Conservation (phyloP, 92 coral and sea anemone species). For the Epizoanthus scotinus region DNA sequence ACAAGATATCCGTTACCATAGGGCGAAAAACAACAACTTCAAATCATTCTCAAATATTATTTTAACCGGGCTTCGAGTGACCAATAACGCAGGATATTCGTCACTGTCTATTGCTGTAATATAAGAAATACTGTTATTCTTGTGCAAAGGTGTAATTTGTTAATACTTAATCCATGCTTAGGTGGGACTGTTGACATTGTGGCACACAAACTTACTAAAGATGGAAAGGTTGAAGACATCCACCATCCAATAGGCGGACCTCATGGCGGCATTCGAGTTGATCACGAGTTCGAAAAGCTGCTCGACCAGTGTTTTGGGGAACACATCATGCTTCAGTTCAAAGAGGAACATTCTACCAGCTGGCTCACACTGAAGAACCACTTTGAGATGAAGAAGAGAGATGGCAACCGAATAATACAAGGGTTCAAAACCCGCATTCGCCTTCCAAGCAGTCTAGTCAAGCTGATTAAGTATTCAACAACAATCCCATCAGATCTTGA, state of each 20-base stretch:
- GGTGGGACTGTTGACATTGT: constrained; percentile 8
- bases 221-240: not conserved
- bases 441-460: not conserved
- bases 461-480: not conserved
- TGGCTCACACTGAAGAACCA: not conserved
- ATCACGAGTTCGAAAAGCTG: not conserved
- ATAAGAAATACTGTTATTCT: too few species aligned
- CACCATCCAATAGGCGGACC: not conserved
- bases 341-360: not conserved
- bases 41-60: too few species aligned
- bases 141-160: too few species aligned
- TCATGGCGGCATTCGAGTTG: not conserved
- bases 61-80: too few species aligned
- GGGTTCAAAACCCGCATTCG: not conserved
- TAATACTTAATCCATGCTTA: not conserved
- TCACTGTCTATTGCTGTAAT: too few species aligned
- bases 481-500: not conserved
- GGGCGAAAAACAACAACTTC: too few species aligned
- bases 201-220: not conserved
- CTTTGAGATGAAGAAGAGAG: not conserved
- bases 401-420: not conserved
- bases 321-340: not conserved
- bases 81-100: too few species aligned
- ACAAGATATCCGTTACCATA: too few species aligned
- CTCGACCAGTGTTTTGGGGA: not conserved